A percentile compares a stretch with the other conserved stretches of the same genome.
Evolutionary conservation across 2,113 vertebrate genomes (phyloP).

Genomic region (Megaceryle torquata): DNA sequence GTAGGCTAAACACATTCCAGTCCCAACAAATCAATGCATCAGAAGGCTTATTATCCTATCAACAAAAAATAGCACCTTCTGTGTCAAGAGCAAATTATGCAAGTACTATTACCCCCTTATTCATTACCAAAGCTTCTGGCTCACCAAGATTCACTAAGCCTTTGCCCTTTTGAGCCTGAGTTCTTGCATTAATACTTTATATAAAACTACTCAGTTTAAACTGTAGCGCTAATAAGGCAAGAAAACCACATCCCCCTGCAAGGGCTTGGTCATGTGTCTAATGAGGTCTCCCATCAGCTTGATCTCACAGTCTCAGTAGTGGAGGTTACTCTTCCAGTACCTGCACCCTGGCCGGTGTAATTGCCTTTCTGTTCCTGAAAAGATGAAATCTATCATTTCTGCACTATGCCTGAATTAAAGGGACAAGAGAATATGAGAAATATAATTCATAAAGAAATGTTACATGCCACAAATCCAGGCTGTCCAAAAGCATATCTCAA

Average conservation of each 20-base stretch:
- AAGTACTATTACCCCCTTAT: not conserved
- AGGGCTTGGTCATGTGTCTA: not conserved
- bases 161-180: not conserved
- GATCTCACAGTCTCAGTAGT: not conserved
- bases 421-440: not conserved
- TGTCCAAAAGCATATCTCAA: not conserved
- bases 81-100: not conserved
- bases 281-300: not conserved
- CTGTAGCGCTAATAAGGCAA: not conserved
- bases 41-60: not conserved
- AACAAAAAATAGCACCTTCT: not conserved
- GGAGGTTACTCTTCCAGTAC: not conserved
- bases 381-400: not conserved
- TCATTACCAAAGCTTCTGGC: not conserved
- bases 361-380: not conserved
- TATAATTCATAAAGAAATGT: not conserved
- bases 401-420: not conserved
- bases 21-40: not conserved
- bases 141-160: not conserved
- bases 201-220: not conserved
- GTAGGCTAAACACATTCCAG: not conserved
- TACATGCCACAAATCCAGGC: not conserved
- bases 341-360: not conserved
- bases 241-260: not conserved
- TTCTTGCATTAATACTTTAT: not conserved